These are phyloP conservation scores for Chamaetylas fuelleborni DNA, from an alignment of 2,113 vertebrate genomes.

Conservation along the genomic window DNA sequence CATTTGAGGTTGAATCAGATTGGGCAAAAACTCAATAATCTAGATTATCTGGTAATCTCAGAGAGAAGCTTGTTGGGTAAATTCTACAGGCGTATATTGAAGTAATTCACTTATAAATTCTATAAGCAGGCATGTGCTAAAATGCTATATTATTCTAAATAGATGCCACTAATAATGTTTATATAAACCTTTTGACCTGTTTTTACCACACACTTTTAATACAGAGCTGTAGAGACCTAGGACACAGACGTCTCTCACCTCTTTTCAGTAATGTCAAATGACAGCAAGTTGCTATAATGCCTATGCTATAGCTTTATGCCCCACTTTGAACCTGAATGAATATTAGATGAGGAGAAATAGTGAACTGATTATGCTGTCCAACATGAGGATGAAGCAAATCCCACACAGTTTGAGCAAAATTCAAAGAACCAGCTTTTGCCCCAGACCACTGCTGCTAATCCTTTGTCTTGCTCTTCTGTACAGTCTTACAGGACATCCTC, in stretches of 20 bases:
- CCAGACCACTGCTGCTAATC: rapidly evolving
- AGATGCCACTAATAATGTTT: background rate
- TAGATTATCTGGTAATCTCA: background rate
- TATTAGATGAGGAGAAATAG: background rate
- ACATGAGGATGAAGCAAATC: background rate
- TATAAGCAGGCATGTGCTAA: background rate
- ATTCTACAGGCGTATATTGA: background rate
- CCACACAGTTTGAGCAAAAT: background rate
- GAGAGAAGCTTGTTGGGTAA: background rate
- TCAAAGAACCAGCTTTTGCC: rapidly evolving
- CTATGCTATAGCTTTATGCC: background rate
- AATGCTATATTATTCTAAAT: background rate
- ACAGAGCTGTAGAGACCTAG: background rate
- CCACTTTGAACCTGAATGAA: background rate
- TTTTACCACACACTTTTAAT: background rate
- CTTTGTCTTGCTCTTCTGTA: background rate
- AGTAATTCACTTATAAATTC: background rate
- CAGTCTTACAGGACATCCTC: background rate
- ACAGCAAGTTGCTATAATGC: background rate
- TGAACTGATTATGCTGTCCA: background rate
- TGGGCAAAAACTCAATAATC: background rate
- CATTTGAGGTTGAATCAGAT: background rate
- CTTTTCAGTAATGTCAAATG: background rate
- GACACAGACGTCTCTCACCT: background rate
- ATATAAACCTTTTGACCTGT: background rate